Percentiles rank a stretch among this genome's conserved stretches.
Conservation (phyloP, 2,797 vertebrate species). For the Cygnus olor region DNA sequence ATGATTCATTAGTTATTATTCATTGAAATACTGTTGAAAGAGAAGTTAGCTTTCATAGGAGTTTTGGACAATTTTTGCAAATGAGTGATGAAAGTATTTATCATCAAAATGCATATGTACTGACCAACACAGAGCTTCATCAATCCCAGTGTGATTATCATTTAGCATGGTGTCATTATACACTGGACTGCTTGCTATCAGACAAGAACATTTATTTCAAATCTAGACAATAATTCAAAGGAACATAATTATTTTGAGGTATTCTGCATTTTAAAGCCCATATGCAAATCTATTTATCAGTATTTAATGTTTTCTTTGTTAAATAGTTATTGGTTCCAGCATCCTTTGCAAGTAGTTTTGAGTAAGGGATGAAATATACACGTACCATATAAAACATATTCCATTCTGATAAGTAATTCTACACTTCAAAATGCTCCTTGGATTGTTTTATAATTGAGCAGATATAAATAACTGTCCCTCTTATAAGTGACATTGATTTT, state of each 20-base stretch:
- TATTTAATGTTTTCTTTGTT: not conserved
- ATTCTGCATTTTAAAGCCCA: conserved; percentile 17
- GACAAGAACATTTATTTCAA: conserved; percentile 13
- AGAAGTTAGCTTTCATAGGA: not conserved
- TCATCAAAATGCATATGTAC: not conserved
- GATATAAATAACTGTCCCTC: not conserved
- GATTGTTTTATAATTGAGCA: not conserved
- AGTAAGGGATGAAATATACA: not conserved
- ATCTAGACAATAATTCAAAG: conserved; percentile 32
- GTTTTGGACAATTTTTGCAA: conserved; percentile 22
- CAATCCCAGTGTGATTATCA: not conserved
- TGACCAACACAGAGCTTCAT: conserved; percentile 26
- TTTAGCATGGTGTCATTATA: conserved; percentile 39
- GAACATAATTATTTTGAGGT: conserved; percentile 1
- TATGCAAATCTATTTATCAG: not conserved
- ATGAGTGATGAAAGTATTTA: not conserved
- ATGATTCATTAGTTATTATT: not conserved
- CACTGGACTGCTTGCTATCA: conserved; percentile 47
- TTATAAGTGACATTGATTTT: not conserved
- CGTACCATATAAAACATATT: not conserved
- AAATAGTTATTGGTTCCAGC: not conserved
- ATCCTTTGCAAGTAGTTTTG: not conserved
- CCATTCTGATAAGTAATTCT: not conserved
- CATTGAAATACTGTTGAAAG: not conserved
- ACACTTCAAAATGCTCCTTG: not conserved